Percentiles rank a stretch among this genome's conserved stretches.
Evolutionary conservation across 1,140 invertebrate species (phyloP).

Genomic region (Papilio aristodemus): DNA sequence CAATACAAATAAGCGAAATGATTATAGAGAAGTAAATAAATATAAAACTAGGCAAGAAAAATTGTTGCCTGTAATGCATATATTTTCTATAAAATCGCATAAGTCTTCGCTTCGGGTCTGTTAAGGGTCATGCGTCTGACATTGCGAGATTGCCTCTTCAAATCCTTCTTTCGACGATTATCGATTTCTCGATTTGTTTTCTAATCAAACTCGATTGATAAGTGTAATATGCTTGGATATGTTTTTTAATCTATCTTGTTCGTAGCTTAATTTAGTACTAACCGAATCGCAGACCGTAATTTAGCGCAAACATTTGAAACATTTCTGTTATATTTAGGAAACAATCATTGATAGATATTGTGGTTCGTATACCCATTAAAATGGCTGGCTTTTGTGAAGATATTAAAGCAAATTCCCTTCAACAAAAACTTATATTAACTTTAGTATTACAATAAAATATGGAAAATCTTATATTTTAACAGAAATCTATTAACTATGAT

Average conservation of each 20-base stretch:
- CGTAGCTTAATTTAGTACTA: too few relatives aligned
- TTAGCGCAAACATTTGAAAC: too few relatives aligned
- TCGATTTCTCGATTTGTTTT: conserved; percentile 8
- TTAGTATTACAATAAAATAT: too few relatives aligned
- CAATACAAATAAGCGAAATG: too few relatives aligned
- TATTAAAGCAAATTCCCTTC: too few relatives aligned
- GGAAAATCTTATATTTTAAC: not conserved
- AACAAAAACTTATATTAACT: too few relatives aligned
- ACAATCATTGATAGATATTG: too few relatives aligned
- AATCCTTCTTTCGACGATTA: not conserved
- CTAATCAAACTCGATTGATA: not conserved
- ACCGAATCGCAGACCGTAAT: too few relatives aligned
- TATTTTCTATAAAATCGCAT: not conserved
- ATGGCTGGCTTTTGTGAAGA: too few relatives aligned
- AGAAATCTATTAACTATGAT: not conserved
- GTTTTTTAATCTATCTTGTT: not conserved
- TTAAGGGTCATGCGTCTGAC: not conserved
- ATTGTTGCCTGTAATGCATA: not conserved
- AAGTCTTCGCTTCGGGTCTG: not conserved
- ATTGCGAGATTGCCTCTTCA: conserved; percentile 8
- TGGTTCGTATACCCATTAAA: too few relatives aligned
- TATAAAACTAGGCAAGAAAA: not conserved
- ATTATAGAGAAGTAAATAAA: too few relatives aligned
- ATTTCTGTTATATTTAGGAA: too few relatives aligned
- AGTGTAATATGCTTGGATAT: not conserved